These are phyloP conservation scores for Theristus sp. DNA, from an alignment of 2,888 invertebrate species.

Conservation along the genomic window DNA sequence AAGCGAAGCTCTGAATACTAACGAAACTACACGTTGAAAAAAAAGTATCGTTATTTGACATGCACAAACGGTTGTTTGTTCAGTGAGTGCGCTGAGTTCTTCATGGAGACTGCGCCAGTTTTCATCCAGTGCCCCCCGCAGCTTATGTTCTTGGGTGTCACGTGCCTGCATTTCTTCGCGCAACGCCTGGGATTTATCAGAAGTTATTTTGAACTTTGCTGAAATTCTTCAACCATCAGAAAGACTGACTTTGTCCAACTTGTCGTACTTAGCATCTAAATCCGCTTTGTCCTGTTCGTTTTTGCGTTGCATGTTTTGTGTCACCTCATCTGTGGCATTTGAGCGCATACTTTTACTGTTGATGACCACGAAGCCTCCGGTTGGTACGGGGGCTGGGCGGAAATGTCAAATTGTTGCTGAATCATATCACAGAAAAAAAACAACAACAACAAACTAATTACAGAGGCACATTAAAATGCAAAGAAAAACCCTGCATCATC, in stretches of 20 bases:
- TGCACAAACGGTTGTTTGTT: neutral
- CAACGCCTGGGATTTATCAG: neutral
- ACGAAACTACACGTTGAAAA: too few species aligned
- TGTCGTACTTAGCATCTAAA: neutral
- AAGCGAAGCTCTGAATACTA: neutral
- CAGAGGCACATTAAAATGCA: too few species aligned
- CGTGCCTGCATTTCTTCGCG: neutral
- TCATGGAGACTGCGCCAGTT: neutral
- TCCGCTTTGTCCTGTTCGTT: conserved; percentile 22
- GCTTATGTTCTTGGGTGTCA: neutral
- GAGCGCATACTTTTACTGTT: too few species aligned
- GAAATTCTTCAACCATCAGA: neutral
- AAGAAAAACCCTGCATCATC: too few species aligned
- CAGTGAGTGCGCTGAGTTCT: neutral
- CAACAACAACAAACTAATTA: too few species aligned
- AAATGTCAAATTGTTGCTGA: too few species aligned
- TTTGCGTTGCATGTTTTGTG: conserved; percentile 38
- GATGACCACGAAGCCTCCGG: too few species aligned
- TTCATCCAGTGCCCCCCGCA: neutral
- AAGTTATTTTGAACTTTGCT: neutral
- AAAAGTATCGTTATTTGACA: too few species aligned
- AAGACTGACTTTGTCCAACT: neutral
- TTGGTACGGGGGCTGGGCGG: too few species aligned
- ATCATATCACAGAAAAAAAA: too few species aligned
- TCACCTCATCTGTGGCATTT: conserved; percentile 36